These are phyloP conservation scores for Ligdia adustata DNA, from an alignment of 2,888 invertebrate species.

Conservation along the genomic window DNA sequence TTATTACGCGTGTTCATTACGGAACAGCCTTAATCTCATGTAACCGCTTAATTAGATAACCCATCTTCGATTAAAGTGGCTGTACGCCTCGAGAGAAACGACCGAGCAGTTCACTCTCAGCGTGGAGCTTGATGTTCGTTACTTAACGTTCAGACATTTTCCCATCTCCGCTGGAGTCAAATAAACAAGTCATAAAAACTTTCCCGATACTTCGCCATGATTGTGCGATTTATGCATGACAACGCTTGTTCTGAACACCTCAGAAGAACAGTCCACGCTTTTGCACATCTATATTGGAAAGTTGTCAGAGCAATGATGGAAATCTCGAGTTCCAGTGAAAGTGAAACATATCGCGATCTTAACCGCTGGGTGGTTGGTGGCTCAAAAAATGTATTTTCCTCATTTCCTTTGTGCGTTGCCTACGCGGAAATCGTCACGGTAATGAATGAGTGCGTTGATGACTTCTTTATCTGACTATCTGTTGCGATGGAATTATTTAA, in stretches of 20 bases:
- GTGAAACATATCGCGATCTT: constrained; percentile 43
- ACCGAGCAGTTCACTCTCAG: constrained; percentile 24
- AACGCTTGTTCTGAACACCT: constrained; percentile 51
- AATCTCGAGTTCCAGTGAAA: constrained; percentile 51
- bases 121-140: constrained; percentile 10
- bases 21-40: constrained; percentile 32
- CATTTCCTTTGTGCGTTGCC: constrained; percentile 52
- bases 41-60: constrained; percentile 37
- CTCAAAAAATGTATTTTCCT: constrained; percentile 54
- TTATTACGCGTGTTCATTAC: constrained; percentile 29
- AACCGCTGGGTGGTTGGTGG: constrained; percentile 33
- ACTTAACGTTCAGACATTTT: constrained; percentile 26
- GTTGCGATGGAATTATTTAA: constrained; percentile 40
- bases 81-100: constrained; percentile 25
- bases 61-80: constrained; percentile 27
- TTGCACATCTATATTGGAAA: constrained; percentile 74
- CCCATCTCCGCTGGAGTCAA: constrained; percentile 30
- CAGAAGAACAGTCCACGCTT: constrained; percentile 55
- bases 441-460: constrained; percentile 37
- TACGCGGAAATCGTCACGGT: constrained; percentile 63
- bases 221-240: constrained; percentile 61
- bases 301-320: constrained; percentile 70
- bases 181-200: constrained; percentile 49
- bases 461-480: constrained; percentile 37
- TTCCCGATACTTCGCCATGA: constrained; percentile 61